phyloP scores from a whole-genome alignment of 2,113 vertebrate genomes.

The Agapornis roseicollis region DNA sequence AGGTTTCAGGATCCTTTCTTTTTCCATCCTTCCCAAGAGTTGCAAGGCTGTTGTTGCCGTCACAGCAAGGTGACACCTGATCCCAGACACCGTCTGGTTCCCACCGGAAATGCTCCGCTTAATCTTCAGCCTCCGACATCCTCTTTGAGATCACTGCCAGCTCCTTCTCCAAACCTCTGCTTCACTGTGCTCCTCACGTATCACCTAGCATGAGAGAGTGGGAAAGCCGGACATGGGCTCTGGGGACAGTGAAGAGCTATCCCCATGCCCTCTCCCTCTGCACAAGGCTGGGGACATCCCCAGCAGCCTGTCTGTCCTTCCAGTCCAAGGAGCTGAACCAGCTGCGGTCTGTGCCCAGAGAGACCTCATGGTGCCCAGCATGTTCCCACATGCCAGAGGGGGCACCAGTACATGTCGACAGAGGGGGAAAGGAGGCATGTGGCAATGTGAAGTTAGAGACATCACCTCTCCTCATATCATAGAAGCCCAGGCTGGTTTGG shows the following conservation, averaged over 20 bases:
- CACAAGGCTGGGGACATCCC: background rate
- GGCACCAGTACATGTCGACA: fast-evolving
- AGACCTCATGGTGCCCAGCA: fast-evolving
- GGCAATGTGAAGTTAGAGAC: background rate
- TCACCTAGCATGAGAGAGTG: background rate
- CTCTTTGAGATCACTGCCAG: background rate
- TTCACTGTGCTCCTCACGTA: background rate
- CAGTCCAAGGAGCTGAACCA: background rate
- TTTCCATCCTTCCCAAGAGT: constrained; percentile 27
- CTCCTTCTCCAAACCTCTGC: background rate
- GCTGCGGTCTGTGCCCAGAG: background rate
- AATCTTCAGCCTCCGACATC: background rate
- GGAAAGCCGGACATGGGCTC: background rate
- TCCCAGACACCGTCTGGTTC: background rate
- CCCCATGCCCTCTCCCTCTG: background rate
- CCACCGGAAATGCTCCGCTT: background rate
- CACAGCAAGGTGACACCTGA: background rate
- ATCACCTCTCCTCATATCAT: background rate
- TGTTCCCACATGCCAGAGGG: fast-evolving
- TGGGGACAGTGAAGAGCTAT: background rate
- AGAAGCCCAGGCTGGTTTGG: background rate
- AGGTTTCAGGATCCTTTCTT: constrained; percentile 47
- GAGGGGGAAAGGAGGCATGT: fast-evolving
- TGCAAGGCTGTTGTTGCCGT: background rate
- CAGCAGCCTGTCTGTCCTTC: background rate